phyloP scores from a whole-genome alignment of 2,113 vertebrate genomes.

The Odocoileus hemionus region DNA sequence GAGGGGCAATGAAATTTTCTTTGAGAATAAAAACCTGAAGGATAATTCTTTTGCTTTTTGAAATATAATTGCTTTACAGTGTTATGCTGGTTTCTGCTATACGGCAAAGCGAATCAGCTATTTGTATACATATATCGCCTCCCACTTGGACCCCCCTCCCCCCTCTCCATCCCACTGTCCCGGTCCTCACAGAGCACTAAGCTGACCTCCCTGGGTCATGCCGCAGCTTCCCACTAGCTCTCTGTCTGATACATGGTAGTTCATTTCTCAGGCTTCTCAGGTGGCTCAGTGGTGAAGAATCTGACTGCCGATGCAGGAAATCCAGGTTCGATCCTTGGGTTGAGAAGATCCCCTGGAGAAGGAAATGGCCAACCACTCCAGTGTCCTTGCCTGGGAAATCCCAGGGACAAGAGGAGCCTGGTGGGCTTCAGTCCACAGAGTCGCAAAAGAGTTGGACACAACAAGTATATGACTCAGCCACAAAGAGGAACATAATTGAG shows the following conservation, averaged over 20 bases:
- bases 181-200: neutral
- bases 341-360: neutral
- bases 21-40: neutral
- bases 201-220: neutral
- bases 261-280: neutral
- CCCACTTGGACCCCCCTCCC: neutral
- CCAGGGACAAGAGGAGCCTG: neutral
- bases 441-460: neutral
- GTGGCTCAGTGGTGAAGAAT: neutral
- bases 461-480: neutral
- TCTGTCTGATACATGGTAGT: neutral
- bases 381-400: neutral
- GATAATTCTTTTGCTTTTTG: neutral
- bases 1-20: neutral
- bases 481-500: neutral
- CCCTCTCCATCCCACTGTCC: neutral
- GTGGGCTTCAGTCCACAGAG: neutral
- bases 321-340: neutral
- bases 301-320: accelerated
- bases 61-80: neutral
- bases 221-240: neutral
- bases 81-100: neutral
- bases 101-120: neutral
- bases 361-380: neutral
- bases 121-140: neutral